Evolutionary conservation across 2,888 invertebrate species (phyloP), one percentile per base, ranked within the genome.

Genomic region (Torymus texanus): DNA sequence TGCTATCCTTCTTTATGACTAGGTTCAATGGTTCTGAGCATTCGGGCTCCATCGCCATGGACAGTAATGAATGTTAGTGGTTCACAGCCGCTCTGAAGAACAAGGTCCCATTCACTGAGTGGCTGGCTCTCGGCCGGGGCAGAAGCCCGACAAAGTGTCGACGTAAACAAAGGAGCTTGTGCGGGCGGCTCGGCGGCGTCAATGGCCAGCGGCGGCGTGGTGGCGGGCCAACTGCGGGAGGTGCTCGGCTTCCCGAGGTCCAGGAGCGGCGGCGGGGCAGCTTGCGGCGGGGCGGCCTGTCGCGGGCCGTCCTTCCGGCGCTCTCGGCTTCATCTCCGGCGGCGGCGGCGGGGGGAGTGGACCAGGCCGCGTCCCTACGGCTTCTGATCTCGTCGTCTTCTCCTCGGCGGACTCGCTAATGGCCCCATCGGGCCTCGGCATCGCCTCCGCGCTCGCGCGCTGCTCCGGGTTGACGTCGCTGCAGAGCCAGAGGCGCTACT

Each of bases 11-110:
- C 85, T 91, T 91, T 81, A 91, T 91, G 84, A 91, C 91, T 85
- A 92, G 90, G 91, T 92, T 93, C 90, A 93, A 90, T 90, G 93
- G 91, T 82, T 90, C 90, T 85, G 87, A 84, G 80, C 88, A 90
- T 85, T 90, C 90, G 88, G 90, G 88, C 90, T 90, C 90, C 90
- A 90, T 90, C 84, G 87, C 89, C 88, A 84, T 82, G 81, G 70
- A 75, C 59, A 80, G 75, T 84, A 70, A 55, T 67, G 50, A 67
- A 58, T 70, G 21, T 55, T 51, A 29, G 29, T 68, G 29, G 68
- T 72, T 68, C 59, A 74, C 70, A 75, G 68, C 70, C 29, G 3
- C 29, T 5, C 18, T 73, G 21, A 62, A 1, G n/a, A 10, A 58
- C 4, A 5, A 29, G 29, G 29, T 29, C 29, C 29, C 29, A 29